A percentile compares a stretch with the other conserved stretches of the same genome.
Evolutionary conservation across 2,113 vertebrate species (phyloP).

Genomic region (Sander vitreus): DNA sequence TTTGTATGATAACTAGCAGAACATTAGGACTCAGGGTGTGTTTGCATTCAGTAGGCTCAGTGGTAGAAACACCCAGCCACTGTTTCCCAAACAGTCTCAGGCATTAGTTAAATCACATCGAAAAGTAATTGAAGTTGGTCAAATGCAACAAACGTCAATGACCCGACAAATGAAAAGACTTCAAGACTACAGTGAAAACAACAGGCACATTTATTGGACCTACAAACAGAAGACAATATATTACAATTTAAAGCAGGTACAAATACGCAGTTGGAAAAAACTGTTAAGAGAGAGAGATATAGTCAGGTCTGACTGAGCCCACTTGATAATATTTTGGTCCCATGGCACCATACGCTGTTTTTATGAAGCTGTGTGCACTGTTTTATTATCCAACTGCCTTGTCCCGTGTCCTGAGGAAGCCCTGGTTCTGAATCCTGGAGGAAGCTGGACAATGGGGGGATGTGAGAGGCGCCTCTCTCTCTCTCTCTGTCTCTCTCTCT

Average conservation of each 20-base stretch:
- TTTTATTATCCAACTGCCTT: constrained; percentile 28
- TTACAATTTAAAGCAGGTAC: neutral
- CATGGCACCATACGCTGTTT: neutral
- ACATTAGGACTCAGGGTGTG: neutral
- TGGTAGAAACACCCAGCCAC: constrained; percentile 19
- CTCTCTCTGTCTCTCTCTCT: neutral
- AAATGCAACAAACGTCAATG: neutral
- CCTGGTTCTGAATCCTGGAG: constrained; percentile 59
- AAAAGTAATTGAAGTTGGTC: neutral
- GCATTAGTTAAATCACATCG: neutral
- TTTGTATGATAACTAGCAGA: neutral
- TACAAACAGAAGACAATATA: neutral
- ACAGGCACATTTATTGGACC: neutral
- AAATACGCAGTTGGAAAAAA: neutral
- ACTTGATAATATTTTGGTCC: neutral
- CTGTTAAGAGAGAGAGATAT: neutral
- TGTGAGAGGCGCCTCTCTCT: constrained; percentile 68
- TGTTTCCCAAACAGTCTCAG: constrained; percentile 1
- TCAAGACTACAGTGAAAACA: neutral
- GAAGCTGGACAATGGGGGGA: constrained; percentile 85
- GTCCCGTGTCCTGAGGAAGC: constrained; percentile 71
- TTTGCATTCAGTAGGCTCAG: neutral
- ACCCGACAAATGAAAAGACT: neutral
- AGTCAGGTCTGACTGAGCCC: too few species aligned
- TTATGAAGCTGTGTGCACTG: neutral